phyloP scores from a whole-genome alignment of 1,140 invertebrate species.

The Reticulitermes speratus region DNA sequence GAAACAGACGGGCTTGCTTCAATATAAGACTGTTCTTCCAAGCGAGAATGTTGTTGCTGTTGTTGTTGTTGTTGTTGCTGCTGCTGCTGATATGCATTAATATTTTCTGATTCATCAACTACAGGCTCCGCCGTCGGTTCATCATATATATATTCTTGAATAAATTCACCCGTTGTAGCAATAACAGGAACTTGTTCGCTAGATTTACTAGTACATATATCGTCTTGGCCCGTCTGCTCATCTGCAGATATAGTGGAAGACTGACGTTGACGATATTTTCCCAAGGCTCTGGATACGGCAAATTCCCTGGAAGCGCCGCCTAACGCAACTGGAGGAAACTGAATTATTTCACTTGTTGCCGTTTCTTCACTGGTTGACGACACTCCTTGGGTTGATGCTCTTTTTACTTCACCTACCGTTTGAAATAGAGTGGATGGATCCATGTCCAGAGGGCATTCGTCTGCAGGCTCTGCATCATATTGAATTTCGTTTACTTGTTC shows the following conservation, averaged over 20 bases:
- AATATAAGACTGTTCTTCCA: neutral
- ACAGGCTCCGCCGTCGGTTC: neutral
- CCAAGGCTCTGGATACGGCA: conserved; percentile 76
- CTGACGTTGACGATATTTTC: conserved; percentile 77
- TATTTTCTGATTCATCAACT: neutral
- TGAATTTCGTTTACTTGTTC: conserved; percentile 41
- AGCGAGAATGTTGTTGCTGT: neutral
- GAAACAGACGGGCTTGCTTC: conserved; percentile 66
- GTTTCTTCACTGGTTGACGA: conserved; percentile 49
- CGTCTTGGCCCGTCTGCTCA: conserved; percentile 57
- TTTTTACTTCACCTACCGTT: conserved; percentile 71
- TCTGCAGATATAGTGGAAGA: conserved; percentile 63
- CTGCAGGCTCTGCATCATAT: conserved; percentile 56
- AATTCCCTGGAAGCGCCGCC: conserved; percentile 74
- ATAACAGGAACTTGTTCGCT: neutral
- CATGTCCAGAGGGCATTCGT: conserved; percentile 42
- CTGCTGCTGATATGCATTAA: neutral
- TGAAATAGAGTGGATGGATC: conserved; percentile 59
- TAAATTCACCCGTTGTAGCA: neutral
- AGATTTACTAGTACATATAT: conserved; percentile 33
- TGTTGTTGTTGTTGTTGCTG: neutral
- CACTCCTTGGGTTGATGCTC: conserved; percentile 42
- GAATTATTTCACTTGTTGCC: conserved; percentile 41
- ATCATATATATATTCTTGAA: neutral
- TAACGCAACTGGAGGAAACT: conserved; percentile 54